These are phyloP conservation scores for Enteromius fasciolatus DNA, from an alignment of 2,797 vertebrate species.

Conservation along the genomic window DNA sequence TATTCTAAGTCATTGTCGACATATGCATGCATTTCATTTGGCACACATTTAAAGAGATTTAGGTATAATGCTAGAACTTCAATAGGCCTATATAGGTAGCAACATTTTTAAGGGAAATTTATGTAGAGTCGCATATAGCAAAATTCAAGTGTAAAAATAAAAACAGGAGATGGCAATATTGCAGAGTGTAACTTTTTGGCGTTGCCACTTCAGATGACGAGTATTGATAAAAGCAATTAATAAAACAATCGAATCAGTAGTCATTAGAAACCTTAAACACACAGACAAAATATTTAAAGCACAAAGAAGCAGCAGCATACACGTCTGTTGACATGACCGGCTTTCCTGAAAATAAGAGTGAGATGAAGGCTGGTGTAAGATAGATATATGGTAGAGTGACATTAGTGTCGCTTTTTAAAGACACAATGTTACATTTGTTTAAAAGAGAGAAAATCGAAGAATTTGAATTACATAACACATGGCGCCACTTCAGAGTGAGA, in stretches of 20 bases:
- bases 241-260: not conserved
- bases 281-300: not conserved
- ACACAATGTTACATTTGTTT: not conserved
- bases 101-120: not conserved
- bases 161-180: not conserved
- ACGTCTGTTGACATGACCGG: not conserved
- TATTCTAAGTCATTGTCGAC: not conserved
- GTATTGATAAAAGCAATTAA: not conserved
- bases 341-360: not conserved
- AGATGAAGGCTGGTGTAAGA: not conserved
- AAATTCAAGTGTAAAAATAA: not conserved
- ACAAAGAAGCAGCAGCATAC: not conserved
- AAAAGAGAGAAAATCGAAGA: constrained; percentile 9
- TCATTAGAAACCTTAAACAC: not conserved
- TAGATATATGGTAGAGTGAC: not conserved
- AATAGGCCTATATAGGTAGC: not conserved
- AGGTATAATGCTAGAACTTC: not conserved
- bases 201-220: not conserved
- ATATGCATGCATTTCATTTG: not conserved
- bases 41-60: not conserved
- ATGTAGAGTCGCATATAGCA: not conserved
- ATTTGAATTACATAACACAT: constrained; percentile 18
- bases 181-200: not conserved
- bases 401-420: not conserved
- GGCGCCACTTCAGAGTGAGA: constrained; percentile 1